Evolutionary conservation across 2,797 vertebrate species (phyloP), one percentile per base, ranked within the genome.

Genomic region (Danio aesculapii): DNA sequence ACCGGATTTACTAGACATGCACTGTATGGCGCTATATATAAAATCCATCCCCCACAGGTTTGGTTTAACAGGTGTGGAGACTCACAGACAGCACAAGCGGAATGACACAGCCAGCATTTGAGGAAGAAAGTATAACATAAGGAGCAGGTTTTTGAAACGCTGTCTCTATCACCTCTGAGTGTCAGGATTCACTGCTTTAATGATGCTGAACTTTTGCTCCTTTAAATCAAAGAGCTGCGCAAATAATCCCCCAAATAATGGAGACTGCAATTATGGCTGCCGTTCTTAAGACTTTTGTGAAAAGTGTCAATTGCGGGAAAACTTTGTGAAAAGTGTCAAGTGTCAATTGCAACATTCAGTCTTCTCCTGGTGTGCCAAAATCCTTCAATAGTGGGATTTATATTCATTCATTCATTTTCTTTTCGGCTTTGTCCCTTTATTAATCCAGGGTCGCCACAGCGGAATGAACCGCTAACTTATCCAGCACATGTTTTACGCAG

Each of bases 21-120:
- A 49, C 21, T 62, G 46, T 62, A 50, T 61, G 11, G 55, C 9
- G 21, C 19, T 78, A 69, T 69, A 49, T 68, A 69, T 69, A 49
- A 55, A 41, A 66, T 46, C 47, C 12, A 55, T 21, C 39, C 43
- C 41, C 3, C 17, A 63, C 47, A 43, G 14, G 4, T 64, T 64
- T 63, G 49, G 41, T 21, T 73, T 59, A 73, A 43, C 70, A 73
- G 72, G 30, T 63, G 59, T n/a, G 58, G 14, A 62, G 64, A 68
- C 19, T 74, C 19, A 74, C n/a, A 19, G n/a, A 30, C 47, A 53
- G 73, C 49, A 64, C 47, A 75, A 75, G 12, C 43, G 47, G 39
- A 17, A 64, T 16, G 59, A n/a, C 46, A 52, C 47, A 19, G 30
- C 11, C 39, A 41, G 49, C 16, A 47, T 19, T 2, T 30, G 30